Evolutionary conservation across 2,888 invertebrate species (phyloP).

Genomic region (Conops quadrifasciatus): DNA sequence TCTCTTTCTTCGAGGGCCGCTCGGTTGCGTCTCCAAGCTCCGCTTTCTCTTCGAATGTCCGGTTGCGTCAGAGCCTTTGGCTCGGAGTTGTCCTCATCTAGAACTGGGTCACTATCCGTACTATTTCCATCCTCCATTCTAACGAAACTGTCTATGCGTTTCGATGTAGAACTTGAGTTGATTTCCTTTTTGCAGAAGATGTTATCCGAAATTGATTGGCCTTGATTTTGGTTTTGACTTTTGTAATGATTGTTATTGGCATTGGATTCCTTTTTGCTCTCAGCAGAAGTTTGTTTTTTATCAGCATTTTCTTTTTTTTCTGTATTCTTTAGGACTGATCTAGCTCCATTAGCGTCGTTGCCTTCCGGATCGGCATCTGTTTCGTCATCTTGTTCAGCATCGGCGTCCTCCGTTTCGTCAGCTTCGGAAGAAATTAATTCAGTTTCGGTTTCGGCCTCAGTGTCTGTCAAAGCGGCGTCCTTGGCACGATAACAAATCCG

Average conservation of each 20-base stretch:
- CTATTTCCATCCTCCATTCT: constrained; percentile 23
- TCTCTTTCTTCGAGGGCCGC: neutral
- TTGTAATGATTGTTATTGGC: neutral
- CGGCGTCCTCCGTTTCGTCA: constrained; percentile 24
- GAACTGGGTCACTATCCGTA: constrained; percentile 3
- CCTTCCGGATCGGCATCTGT: constrained; percentile 9
- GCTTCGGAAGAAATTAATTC: constrained; percentile 28
- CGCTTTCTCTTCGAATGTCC: neutral
- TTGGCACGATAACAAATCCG: constrained; percentile 26
- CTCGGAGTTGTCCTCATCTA: neutral
- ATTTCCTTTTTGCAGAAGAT: neutral
- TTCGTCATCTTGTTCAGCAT: constrained; percentile 20
- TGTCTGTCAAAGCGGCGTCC: constrained; percentile 13
- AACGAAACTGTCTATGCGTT: constrained; percentile 2
- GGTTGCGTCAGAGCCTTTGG: too few relatives aligned
- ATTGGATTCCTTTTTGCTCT: neutral
- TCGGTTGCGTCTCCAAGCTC: neutral
- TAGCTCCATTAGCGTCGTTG: neutral
- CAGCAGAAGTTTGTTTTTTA: neutral
- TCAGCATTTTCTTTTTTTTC: constrained; percentile 6
- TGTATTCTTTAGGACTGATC: neutral
- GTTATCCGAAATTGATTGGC: neutral
- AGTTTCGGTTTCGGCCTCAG: constrained; percentile 27
- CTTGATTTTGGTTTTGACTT: too few relatives aligned
- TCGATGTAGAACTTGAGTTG: neutral